Percentiles rank a stretch among this genome's conserved stretches.
phyloP scores from a whole-genome alignment of 2,797 vertebrate genomes.

The Spinus olivaceus region DNA sequence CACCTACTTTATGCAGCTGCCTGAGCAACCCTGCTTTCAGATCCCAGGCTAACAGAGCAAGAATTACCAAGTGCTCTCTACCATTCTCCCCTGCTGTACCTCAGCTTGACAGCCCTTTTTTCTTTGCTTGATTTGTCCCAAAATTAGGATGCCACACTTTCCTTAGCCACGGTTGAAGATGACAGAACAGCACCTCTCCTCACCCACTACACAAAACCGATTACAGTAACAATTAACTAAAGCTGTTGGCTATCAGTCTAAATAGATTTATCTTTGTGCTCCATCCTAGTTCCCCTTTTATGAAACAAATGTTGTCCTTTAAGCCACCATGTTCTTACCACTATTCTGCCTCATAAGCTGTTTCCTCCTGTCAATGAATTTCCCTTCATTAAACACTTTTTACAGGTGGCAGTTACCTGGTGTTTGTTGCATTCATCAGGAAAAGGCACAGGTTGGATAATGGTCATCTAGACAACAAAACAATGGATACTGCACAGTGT shows the following conservation, averaged over 20 bases:
- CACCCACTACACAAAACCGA: not conserved
- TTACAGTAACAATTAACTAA: slow-evolving; percentile 21
- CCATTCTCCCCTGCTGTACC: not conserved
- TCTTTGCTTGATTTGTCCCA: not conserved
- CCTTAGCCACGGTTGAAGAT: not conserved
- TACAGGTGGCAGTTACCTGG: not conserved
- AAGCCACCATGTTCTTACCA: not conserved
- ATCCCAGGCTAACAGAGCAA: not conserved
- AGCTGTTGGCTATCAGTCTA: not conserved
- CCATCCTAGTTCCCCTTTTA: not conserved
- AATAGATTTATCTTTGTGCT: not conserved
- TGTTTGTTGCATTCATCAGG: not conserved
- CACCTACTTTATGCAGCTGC: not conserved
- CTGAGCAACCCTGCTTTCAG: not conserved
- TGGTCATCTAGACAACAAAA: not conserved
- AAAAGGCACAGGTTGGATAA: not conserved
- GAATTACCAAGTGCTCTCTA: not conserved
- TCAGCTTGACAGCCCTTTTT: not conserved
- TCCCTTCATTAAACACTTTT: not conserved
- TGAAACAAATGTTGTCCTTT: not conserved
- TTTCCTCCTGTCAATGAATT: not conserved
- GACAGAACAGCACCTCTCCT: not conserved
- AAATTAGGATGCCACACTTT: not conserved
- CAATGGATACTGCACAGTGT: not conserved
- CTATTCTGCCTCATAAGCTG: not conserved